Evolutionary conservation across 2,113 vertebrate genomes (phyloP).

Genomic region (Plestiodon gilberti): DNA sequence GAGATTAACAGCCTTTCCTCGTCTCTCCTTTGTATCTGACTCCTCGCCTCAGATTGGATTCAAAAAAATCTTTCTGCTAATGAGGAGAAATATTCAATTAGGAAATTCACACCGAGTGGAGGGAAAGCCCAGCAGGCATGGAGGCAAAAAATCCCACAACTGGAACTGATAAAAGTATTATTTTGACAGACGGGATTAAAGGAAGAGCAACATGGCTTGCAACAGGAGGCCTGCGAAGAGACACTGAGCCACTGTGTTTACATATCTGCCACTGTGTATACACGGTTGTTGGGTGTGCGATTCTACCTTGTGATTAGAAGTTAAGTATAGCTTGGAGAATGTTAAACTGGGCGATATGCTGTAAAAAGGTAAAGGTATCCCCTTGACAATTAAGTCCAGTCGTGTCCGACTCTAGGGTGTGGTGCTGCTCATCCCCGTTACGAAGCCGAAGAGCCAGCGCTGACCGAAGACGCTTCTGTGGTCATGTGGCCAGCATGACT

Average conservation of each 20-base stretch:
- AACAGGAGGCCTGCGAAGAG: background rate
- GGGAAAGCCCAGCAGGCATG: slow-evolving; percentile 22
- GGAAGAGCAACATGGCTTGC: slow-evolving; percentile 34
- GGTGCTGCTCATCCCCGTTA: too few relatives aligned
- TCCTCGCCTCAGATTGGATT: slow-evolving; percentile 5
- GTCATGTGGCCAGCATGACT: too few relatives aligned
- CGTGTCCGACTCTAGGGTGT: too few relatives aligned
- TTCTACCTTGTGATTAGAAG: slow-evolving; percentile 39
- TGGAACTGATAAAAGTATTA: slow-evolving; percentile 50
- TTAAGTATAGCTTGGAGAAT: slow-evolving; percentile 11
- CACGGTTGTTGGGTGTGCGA: background rate
- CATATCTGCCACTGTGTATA: slow-evolving; percentile 19
- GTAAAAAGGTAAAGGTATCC: too few relatives aligned
- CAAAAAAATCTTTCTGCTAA: slow-evolving; percentile 48
- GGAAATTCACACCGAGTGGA: slow-evolving; percentile 24
- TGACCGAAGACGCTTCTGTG: too few relatives aligned
- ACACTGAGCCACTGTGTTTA: fast-evolving
- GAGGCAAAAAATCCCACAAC: slow-evolving; percentile 53
- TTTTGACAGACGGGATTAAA: slow-evolving; percentile 53
- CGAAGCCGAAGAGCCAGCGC: too few relatives aligned
- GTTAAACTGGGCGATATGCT: slow-evolving; percentile 15
- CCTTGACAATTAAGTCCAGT: too few relatives aligned
- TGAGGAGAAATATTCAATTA: slow-evolving; percentile 43
- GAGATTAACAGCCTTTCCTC: background rate
- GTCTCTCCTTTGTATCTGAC: background rate